These are phyloP conservation scores for Aramus guarauna DNA, from an alignment of 2,113 vertebrate species.

Conservation along the genomic window DNA sequence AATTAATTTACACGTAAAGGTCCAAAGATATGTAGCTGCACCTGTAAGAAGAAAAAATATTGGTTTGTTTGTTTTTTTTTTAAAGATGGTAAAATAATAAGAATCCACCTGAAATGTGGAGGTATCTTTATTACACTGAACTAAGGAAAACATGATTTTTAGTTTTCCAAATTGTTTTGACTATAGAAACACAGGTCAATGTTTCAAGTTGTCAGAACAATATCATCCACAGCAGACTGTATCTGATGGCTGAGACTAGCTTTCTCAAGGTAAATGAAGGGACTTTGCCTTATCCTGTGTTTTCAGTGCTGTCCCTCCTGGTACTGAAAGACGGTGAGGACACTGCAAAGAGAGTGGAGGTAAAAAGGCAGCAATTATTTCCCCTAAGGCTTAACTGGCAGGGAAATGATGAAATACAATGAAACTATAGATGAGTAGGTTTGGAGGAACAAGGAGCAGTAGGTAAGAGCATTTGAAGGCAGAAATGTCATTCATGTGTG, in stretches of 20 bases:
- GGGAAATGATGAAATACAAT: not conserved
- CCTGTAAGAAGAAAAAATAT: not conserved
- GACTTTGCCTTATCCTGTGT: not conserved
- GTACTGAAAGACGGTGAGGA: not conserved
- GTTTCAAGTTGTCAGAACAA: conserved; percentile 2
- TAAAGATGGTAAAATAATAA: not conserved
- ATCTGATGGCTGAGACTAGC: not conserved
- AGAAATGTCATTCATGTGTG: not conserved
- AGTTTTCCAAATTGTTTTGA: not conserved
- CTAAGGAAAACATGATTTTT: not conserved
- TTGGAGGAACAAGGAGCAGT: not conserved
- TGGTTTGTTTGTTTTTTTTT: rapidly evolving
- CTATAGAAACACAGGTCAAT: not conserved
- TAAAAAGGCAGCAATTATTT: not conserved
- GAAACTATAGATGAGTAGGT: not conserved
- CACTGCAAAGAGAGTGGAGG: not conserved
- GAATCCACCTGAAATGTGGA: not conserved
- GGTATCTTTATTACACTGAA: not conserved
- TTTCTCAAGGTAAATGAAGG: not conserved
- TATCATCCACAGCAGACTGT: not conserved
- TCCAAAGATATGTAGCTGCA: not conserved
- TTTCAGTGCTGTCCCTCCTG: not conserved
- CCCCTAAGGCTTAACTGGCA: not conserved
- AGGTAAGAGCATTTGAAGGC: not conserved
- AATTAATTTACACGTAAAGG: not conserved